Conservation (phyloP, 2,888 invertebrate species). For the Minunthozetes semirufus region DNA sequence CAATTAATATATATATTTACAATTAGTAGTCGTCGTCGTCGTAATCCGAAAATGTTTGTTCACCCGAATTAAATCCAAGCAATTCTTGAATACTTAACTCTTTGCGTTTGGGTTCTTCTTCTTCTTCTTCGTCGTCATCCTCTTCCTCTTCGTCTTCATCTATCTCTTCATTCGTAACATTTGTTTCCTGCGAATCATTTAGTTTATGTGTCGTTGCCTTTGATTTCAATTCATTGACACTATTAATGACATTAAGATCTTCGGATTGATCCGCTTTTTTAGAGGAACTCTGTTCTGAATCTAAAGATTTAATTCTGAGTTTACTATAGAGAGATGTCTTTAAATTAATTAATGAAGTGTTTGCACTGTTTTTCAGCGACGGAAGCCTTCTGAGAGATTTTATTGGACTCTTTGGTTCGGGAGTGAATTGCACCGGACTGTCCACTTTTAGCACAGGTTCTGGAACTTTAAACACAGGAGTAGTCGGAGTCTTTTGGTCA, state of each 20-base stretch:
- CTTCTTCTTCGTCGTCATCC: constrained; percentile 27
- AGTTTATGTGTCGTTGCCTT: not conserved
- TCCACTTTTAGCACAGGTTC: not conserved
- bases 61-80: not conserved
- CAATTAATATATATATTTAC: too few relatives aligned
- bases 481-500: not conserved
- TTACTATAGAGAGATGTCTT: constrained; percentile 1
- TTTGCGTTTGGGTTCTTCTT: constrained; percentile 1
- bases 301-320: not conserved
- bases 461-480: not conserved
- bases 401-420: too few relatives aligned
- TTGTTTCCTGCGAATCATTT: not conserved
- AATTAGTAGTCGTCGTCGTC: constrained; percentile 34
- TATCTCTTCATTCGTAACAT: not conserved
- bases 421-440: too few relatives aligned
- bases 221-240: too few relatives aligned
- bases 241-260: not conserved
- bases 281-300: not conserved
- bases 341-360: constrained; percentile 5
- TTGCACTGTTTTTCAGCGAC: not conserved
- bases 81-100: constrained; percentile 18
- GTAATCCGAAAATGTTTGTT: constrained; percentile 6
- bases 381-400: not conserved
- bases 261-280: not conserved
- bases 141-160: constrained; percentile 33